Base-by-base conservation (phyloP, 2,113 vertebrate species). In the Tragulus kanchil region DNA sequence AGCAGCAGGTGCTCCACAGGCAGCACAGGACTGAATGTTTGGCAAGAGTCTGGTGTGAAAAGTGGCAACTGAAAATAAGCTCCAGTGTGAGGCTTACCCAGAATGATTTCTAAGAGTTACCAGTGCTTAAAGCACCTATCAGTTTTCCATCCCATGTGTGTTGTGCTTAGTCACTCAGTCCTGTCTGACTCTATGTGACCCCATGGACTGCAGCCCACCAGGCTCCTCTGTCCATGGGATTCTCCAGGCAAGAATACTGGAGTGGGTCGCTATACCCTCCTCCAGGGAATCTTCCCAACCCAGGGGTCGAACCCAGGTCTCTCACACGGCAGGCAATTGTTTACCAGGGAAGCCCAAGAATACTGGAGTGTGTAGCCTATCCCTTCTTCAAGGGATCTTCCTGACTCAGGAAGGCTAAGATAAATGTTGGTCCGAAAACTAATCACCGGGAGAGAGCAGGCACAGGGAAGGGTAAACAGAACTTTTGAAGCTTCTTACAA, bases 21-120 rank as follows among this genome's bases (percentile, higher is more conserved):
- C 82, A 78, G 52, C 85, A 50, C 54, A 78, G 14, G 81, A 85
- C 56, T 13, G 6, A 54, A 48, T 25, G 25, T 82, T 69, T 97
- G 96, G 90, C 94, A 90, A 93, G 95, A 77, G 19, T 50, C 73
- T 59, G 19, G 26, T 90, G 89, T 96, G 95, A 94, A 92, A 88
- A 88, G 54, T 9, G 3, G 77, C 88, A 71, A 42, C 81, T 90
- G 94, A 82, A 94, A 97, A 92, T 36, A 85, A 54, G 90, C 54
- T 25, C 3, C 52, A 52, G 7, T 45, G 58, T 85, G 58, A 3
- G 7, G 52, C 62, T 87, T 21, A 28, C 58, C 65, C 83, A 48
- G 52, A 50, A 65, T 67, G 52, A 42, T 9, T 85, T 52, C 36
- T 73, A 62, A 84, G 58, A 92, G 84, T 45, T 50, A 45, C 59